Base-by-base conservation (phyloP, 2,888 invertebrate species). In the Eurytoma californica region DNA sequence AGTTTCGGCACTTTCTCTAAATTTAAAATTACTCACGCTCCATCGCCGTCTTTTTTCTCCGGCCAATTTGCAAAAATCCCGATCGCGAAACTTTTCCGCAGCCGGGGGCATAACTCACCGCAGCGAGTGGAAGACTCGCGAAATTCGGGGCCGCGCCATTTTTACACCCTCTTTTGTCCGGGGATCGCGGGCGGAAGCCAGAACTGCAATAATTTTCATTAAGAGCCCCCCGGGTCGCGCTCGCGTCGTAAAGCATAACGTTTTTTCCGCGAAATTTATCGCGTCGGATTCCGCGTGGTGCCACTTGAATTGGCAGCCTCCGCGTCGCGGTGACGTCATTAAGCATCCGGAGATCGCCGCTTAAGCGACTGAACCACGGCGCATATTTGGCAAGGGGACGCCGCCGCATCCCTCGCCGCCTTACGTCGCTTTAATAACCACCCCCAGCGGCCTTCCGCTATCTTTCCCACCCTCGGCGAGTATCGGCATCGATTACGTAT, bases 401-500 rank as follows among this genome's bases (percentile, higher is more conserved):
- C n/a, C n/a, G n/a, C 14, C n/a, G 63, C 63, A 63, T 63, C 51
- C 7, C 39, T 39, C 39, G 39, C 39, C 39, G 39, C 7, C 39
- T 39, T 39, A 39, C 4, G 39, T 39, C 39, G 39, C 39, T 39
- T 39, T 39, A 39, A 39, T 7, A 39, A 39, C 7, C 39, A 7
- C 39, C 39, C 39, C 39, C 39, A 4, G 39, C 4, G 7, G 7
- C 3, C 39, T 39, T 39, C 7, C 39, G 4, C 7, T 39, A 0
- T 39, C 39, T 39, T 39, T 39, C 39, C 39, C 39, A 4, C 39
- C 39, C 39, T 39, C 7, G 4, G 4, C 7, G 4, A 0, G 4
- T 39, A 24, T 20, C n/a, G 24, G 49, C 12, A 66, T 86, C 85
- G 86, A 86, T 86, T 85, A 84, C 83, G 81, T 82, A 84, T 55